Percentiles rank a stretch among this genome's conserved stretches.
These are phyloP conservation scores for Pteronura brasiliensis DNA, from an alignment of 2,113 vertebrate genomes.

Conservation along the genomic window DNA sequence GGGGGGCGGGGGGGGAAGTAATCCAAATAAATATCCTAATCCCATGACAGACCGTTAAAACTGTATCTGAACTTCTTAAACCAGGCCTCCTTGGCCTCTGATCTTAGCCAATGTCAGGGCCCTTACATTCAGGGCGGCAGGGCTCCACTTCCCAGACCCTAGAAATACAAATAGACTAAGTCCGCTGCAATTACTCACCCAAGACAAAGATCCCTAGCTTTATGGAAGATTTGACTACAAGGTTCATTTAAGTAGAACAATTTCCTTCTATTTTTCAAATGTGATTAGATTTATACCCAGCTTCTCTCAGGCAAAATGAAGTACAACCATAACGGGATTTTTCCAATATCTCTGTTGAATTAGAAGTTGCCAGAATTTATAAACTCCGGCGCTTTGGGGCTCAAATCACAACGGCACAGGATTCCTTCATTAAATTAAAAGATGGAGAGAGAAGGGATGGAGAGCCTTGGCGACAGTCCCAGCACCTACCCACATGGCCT, in stretches of 20 bases:
- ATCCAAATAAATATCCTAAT: background rate
- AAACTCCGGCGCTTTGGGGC: background rate
- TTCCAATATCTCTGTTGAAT: background rate
- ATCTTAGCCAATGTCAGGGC: background rate
- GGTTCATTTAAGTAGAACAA: constrained; percentile 24
- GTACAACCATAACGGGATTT: background rate
- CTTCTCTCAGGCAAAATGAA: constrained; percentile 26
- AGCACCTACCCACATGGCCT: background rate
- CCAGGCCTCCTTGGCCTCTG: fast-evolving
- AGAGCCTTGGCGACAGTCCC: background rate
- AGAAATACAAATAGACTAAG: background rate
- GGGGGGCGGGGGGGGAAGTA: background rate
- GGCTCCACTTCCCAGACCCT: background rate
- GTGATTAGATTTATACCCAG: background rate
- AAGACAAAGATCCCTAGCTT: background rate
- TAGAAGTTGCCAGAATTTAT: constrained; percentile 40
- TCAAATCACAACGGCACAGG: background rate
- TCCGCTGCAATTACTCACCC: background rate
- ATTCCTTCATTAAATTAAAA: background rate
- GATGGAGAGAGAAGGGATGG: background rate
- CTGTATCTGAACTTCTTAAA: background rate
- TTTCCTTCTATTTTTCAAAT: constrained; percentile 39
- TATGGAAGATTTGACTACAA: background rate
- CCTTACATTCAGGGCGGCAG: background rate
- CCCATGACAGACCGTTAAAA: background rate